Base-by-base conservation (phyloP, 1,140 invertebrate species). In the Sweltsa coloradensis region DNA sequence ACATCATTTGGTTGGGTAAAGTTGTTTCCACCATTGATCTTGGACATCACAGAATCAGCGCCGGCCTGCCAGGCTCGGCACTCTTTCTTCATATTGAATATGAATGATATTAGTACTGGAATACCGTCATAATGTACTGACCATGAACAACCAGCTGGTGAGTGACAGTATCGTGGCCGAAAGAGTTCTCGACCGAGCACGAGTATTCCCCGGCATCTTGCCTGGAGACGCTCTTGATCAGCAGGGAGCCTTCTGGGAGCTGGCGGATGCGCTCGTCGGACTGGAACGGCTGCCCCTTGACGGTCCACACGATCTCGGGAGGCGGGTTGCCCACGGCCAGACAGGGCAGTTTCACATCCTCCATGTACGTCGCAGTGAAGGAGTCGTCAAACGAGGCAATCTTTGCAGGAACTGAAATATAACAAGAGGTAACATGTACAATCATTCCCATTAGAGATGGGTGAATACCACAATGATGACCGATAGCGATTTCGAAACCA, bases 361-460 rank as follows among this genome's bases (percentile, higher is more conserved):
- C 85, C 62, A 89, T 88, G 65, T 89, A 91, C 1, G 85, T 90
- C 1, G 85, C 86, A 7, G 83, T 85, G 62, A 90, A 89, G 22
- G 82, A 83, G 60, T 90, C 87, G 62, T 91, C 88, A 63, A 93
- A 93, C 0, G 88, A 92, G 34, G 88, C 88, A 55, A 91, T 91
- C 63, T 89, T 90, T 5, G 89, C 88, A 37, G 91, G 90, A 51
- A 93, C 90, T 89, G 58, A 47, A 42, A 45, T 55, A 52, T 47
- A 31, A 31, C 50, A 39, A 48, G 14, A 16, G 44, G 37, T 46
- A 1, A 18, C 37, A 41, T n/a, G 18, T 46, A 18, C 7, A 18
- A 37, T 9, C 18, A 26, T 6, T 9, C 36, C n/a, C 42, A 46
- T 14, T 16, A 51, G 21, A n/a, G 46, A 27, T 49, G 6, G 5